Conservation (phyloP, 1,140 invertebrate species). For the Bursaphelenchus mucronatus region DNA sequence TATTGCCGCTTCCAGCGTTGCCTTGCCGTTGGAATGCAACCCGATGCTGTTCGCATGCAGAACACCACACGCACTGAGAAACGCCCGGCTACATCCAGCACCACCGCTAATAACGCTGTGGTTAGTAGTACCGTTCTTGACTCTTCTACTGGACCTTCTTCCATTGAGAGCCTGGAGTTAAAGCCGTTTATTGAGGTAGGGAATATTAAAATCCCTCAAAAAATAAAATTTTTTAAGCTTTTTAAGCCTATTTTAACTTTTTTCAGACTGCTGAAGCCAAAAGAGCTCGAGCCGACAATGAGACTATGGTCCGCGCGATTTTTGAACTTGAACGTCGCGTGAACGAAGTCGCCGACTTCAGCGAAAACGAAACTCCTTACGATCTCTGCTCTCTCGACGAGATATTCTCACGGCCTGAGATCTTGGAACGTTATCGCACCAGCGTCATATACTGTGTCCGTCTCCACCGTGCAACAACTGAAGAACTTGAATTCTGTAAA, state of each 20-base stretch:
- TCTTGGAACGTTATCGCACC: constrained; percentile 36
- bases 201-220: neutral
- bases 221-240: neutral
- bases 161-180: neutral
- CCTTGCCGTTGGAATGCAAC: constrained; percentile 70
- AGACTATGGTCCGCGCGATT: constrained; percentile 11
- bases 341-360: constrained; percentile 40
- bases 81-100: constrained; percentile 19
- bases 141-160: constrained; percentile 1
- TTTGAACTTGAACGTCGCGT: constrained; percentile 21
- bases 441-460: constrained; percentile 46
- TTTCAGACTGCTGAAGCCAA: constrained; percentile 20
- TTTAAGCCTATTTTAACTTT: neutral
- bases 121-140: neutral
- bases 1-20: constrained; percentile 92
- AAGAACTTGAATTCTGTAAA: constrained; percentile 49
- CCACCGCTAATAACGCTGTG: neutral
- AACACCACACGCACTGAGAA: constrained; percentile 25
- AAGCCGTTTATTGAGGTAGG: constrained; percentile 1
- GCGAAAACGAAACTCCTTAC: constrained; percentile 36
- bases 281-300: constrained; percentile 12
- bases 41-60: constrained; percentile 43
- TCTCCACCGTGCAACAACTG: constrained; percentile 39
- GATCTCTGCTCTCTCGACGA: constrained; percentile 13
- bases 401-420: constrained; percentile 32